Base-by-base conservation (phyloP, 2,888 invertebrate species). In the Pristionchus arcanus region DNA sequence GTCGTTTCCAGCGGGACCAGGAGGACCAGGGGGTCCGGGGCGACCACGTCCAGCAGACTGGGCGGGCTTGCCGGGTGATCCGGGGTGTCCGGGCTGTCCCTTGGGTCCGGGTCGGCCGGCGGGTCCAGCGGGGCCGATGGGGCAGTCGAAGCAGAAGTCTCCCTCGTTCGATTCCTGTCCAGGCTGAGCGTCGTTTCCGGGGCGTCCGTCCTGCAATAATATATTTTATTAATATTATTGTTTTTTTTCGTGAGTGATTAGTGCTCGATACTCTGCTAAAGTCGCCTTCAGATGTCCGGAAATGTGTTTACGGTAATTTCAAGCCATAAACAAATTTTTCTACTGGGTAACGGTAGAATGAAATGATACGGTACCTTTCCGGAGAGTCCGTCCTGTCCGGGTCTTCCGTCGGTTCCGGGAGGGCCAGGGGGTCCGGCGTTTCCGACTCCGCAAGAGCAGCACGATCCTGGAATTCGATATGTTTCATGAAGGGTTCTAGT, bases 1-100 rank as follows among this genome's bases (percentile, higher is more conserved):
- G n/a, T 91, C 90, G 83, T 91, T 90, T 91, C 92, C 92, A 49
- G 90, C 71, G 89, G 91, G 90, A 89, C 92, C 92, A 19, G 89
- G 90, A 71, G 90, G 90, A 90, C 92, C 92, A 77, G 90, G 90
- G 87, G 91, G 90, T 91, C 92, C 92, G 84, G 90, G 87, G 83
- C 90, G 90, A 84, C 92, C 92, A 15, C 88, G 90, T 63, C 89
- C 90, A 90, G 91, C 91, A 31, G 90, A 89, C 68, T 90, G 90
- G 90, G 92, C 92, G 68, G 91, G 91, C 89, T 91, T 90, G 90
- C 92, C 92, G 37, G 91, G 85, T 63, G 90, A 55, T 90, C 92
- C 92, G 53, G 91, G 90, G 84, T 91, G 91, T 86, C 91, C 91
- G 55, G 87, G 77, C 49, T 74, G 84, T 90, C 91, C 91, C 66